Conservation (phyloP, 2,113 vertebrate genomes). For the Hemiprocne comata region DNA sequence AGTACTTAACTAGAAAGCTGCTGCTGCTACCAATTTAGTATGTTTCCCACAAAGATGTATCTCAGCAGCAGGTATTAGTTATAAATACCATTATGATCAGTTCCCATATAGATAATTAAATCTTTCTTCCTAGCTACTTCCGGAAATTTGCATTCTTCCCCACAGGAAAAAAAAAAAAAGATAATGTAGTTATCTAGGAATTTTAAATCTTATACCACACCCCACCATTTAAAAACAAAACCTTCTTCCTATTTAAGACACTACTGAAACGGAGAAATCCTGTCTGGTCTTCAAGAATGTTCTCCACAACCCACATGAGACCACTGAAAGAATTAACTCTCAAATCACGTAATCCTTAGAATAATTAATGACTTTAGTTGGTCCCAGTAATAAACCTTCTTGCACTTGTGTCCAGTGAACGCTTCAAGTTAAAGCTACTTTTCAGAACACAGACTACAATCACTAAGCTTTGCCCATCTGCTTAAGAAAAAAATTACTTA, state of each 20-base stretch:
- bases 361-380: neutral
- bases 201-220: neutral
- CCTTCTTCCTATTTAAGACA: neutral
- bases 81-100: neutral
- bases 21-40: neutral
- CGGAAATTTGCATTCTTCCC: neutral
- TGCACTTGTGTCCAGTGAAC: rapidly evolving
- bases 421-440: neutral
- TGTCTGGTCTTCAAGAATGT: neutral
- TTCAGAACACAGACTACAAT: neutral
- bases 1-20: neutral
- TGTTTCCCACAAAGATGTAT: neutral
- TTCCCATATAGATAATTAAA: neutral
- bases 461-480: neutral
- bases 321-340: neutral
- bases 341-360: neutral
- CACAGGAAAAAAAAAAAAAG: neutral
- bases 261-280: neutral
- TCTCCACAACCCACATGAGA: neutral
- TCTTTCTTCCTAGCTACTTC: neutral
- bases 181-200: rapidly evolving
- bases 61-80: neutral
- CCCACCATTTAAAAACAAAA: neutral
- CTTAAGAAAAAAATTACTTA: neutral
- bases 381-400: neutral